Percentiles rank a stretch among this genome's conserved stretches.
These are phyloP conservation scores for Pandemis cinnamomeana DNA, from an alignment of 2,888 invertebrate genomes.

Conservation along the genomic window DNA sequence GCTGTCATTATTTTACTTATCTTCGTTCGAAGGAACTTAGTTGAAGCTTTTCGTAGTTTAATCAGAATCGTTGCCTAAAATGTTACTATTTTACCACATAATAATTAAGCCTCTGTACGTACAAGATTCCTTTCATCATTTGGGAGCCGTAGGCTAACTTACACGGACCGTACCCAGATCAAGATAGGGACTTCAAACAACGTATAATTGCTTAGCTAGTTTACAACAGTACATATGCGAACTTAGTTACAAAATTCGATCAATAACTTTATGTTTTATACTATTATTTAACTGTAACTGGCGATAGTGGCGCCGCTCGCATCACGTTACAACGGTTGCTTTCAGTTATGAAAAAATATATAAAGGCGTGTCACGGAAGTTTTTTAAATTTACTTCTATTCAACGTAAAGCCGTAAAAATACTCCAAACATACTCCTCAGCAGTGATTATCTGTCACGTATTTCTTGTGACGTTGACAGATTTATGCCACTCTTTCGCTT, in stretches of 20 bases:
- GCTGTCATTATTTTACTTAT: neutral
- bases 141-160: neutral
- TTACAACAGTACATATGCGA: neutral
- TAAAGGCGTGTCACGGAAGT: neutral
- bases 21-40: neutral
- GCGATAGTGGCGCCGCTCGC: no score
- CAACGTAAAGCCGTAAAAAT: constrained; percentile 11
- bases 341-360: neutral
- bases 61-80: neutral
- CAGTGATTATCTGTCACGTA: constrained; percentile 23
- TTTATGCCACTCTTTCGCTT: constrained; percentile 12
- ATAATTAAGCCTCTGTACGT: neutral
- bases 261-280: neutral
- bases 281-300: no score
- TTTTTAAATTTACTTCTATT: constrained; percentile 16
- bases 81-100: neutral
- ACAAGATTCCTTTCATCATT: neutral
- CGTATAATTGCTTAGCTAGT: neutral
- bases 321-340: no score
- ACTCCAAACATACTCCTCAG: neutral
- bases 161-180: constrained; percentile 1
- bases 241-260: neutral
- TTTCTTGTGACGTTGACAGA: constrained; percentile 28
- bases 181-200: constrained; percentile 2
- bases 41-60: neutral